phyloP scores from a whole-genome alignment of 2,113 vertebrate genomes.

The Coreoperca whiteheadi region DNA sequence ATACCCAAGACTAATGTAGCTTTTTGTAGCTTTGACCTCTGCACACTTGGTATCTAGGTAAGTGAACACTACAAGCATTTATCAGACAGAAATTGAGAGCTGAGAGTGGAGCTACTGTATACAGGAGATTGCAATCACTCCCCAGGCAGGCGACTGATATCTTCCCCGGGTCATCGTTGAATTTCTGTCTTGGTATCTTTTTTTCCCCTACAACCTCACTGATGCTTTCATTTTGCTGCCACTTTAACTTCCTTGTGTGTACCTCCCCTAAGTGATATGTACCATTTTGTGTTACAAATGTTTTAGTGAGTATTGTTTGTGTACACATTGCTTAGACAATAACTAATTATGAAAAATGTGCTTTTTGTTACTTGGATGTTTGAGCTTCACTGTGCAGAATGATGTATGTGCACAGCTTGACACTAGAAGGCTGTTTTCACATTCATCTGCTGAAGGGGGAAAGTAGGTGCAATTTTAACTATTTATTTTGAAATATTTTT shows the following conservation, averaged over 20 bases:
- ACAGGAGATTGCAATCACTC: constrained; percentile 32
- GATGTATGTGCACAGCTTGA: no score
- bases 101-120: constrained; percentile 34
- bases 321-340: background rate
- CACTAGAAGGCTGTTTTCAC: no score
- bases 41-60: constrained; percentile 18
- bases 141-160: constrained; percentile 26
- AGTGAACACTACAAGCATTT: constrained; percentile 30
- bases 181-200: constrained; percentile 12
- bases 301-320: background rate
- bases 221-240: background rate
- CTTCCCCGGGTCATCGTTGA: constrained; percentile 12
- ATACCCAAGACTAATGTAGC: background rate
- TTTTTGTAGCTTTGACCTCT: constrained; percentile 1
- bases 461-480: no score
- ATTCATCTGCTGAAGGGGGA: no score
- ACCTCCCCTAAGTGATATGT: background rate
- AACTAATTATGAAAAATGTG: background rate
- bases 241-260: background rate
- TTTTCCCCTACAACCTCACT: background rate
- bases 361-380: background rate
- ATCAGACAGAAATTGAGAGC: constrained; percentile 45
- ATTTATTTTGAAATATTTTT: no score
- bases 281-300: background rate
- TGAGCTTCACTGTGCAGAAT: background rate